These are phyloP conservation scores for Melanotaenia trifasciata DNA, from an alignment of 2,797 vertebrate species.

Conservation along the genomic window DNA sequence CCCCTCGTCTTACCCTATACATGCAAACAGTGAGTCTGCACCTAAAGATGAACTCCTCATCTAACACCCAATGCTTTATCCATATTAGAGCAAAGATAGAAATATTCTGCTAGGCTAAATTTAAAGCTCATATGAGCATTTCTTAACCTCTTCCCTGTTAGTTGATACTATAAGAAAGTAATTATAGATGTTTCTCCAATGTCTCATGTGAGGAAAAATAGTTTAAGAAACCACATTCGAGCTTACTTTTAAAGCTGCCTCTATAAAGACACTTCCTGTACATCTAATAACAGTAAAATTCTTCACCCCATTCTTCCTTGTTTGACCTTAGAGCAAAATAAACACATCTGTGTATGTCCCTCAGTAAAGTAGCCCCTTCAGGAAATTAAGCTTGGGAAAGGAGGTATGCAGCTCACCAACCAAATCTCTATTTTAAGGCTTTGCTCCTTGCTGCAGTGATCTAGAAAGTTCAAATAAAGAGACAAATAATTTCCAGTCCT, in stretches of 20 bases:
- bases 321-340: conserved; percentile 16
- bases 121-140: conserved; percentile 58
- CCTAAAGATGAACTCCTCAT: conserved; percentile 49
- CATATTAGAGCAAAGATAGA: conserved; percentile 62
- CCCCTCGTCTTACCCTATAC: conserved; percentile 20
- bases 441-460: conserved; percentile 61
- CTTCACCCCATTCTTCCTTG: not conserved
- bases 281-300: conserved; percentile 9
- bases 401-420: conserved; percentile 48
- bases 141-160: conserved; percentile 35
- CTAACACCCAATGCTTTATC: conserved; percentile 54
- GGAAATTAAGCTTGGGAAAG: conserved; percentile 52
- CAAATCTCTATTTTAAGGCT: conserved; percentile 68
- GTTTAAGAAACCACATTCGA: not conserved
- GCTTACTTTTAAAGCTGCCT: not conserved
- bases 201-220: not conserved
- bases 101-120: conserved; percentile 72
- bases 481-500: conserved; percentile 78
- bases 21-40: conserved; percentile 43
- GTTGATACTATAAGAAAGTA: conserved; percentile 12
- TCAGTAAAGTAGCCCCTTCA: conserved; percentile 19
- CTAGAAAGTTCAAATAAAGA: conserved; percentile 77
- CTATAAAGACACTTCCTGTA: not conserved
- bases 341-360: conserved; percentile 16
- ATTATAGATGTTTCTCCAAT: conserved; percentile 34